A percentile compares a stretch with the other conserved stretches of the same genome.
phyloP scores from a whole-genome alignment of 2,113 vertebrate genomes.

The Salvelinus sp. region DNA sequence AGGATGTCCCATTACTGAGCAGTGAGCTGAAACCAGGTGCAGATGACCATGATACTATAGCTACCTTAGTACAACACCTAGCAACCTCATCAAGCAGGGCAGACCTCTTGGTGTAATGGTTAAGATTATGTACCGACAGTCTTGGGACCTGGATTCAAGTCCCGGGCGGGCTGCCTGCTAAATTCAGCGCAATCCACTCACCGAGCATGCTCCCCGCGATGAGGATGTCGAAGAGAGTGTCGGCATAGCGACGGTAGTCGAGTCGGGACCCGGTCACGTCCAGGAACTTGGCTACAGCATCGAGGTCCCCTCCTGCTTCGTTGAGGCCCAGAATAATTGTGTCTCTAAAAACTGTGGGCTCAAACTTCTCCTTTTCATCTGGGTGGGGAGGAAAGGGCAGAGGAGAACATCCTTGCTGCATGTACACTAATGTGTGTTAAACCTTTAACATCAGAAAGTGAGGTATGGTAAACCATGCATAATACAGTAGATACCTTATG shows the following conservation, averaged over 20 bases:
- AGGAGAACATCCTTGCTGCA: not conserved
- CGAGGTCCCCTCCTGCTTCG: constrained; percentile 86
- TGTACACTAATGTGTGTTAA: not conserved
- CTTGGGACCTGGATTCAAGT: not conserved
- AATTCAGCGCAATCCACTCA: constrained; percentile 51
- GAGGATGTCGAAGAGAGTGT: constrained; percentile 92
- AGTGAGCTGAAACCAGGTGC: no score
- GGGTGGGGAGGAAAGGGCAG: constrained; percentile 7
- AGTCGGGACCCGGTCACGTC: constrained; percentile 85
- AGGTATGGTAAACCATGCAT: no score
- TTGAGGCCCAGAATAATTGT: constrained; percentile 89
- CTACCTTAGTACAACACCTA: not conserved
- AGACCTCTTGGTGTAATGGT: no score
- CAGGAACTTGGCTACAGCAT: constrained; percentile 90
- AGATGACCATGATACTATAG: no score
- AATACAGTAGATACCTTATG: no score
- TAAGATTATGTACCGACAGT: not conserved
- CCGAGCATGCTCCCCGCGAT: constrained; percentile 94
- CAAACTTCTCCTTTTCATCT: constrained; percentile 99
- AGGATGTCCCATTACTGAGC: not conserved
- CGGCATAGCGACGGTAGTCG: constrained; percentile 93
- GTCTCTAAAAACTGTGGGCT: constrained; percentile 92
- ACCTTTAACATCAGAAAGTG: no score
- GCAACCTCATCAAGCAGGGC: not conserved
- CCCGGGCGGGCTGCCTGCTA: not conserved